Evolutionary conservation across 2,797 vertebrate genomes (phyloP).

Genomic region (Holocentrus rufus): DNA sequence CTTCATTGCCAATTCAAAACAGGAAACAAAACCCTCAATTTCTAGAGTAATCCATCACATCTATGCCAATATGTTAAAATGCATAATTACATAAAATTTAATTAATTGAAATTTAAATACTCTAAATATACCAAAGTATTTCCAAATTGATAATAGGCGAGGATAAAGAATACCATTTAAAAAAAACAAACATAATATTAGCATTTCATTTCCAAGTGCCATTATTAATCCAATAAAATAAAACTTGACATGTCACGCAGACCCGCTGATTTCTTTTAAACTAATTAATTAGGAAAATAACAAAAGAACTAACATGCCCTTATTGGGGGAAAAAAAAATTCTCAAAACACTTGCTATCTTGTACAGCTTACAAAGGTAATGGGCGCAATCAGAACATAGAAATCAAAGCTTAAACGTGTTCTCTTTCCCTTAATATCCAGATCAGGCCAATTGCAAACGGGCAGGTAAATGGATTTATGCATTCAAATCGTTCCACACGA

Average conservation of each 20-base stretch:
- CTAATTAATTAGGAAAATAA: slow-evolving; percentile 21
- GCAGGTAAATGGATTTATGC: slow-evolving; percentile 50
- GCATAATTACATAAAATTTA: slow-evolving; percentile 56
- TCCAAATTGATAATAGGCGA: slow-evolving; percentile 45
- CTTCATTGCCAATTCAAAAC: slow-evolving; percentile 57
- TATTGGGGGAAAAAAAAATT: slow-evolving; percentile 14
- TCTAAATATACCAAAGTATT: slow-evolving; percentile 45
- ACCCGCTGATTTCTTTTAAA: slow-evolving; percentile 47
- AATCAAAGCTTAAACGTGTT: slow-evolving; percentile 44
- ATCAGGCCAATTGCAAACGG: slow-evolving; percentile 56
- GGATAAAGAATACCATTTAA: slow-evolving; percentile 13
- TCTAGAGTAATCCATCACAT: slow-evolving; percentile 57
- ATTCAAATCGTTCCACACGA: slow-evolving; percentile 60
- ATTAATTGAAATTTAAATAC: slow-evolving; percentile 64
- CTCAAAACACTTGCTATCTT: slow-evolving; percentile 30
- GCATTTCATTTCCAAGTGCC: slow-evolving; percentile 24
- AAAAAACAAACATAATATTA: slow-evolving; percentile 21
- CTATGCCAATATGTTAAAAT: slow-evolving; percentile 62
- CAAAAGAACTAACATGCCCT: slow-evolving; percentile 43
- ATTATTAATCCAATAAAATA: slow-evolving; percentile 41
- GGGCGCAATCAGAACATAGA: slow-evolving; percentile 44
- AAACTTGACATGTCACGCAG: slow-evolving; percentile 23
- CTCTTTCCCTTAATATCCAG: slow-evolving; percentile 68
- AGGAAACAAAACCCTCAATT: slow-evolving; percentile 57
- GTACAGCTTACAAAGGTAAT: slow-evolving; percentile 47